A percentile compares a stretch with the other conserved stretches of the same genome.
These are phyloP conservation scores for Chlorops oryzae DNA, from an alignment of 1,140 invertebrate species.

Conservation along the genomic window DNA sequence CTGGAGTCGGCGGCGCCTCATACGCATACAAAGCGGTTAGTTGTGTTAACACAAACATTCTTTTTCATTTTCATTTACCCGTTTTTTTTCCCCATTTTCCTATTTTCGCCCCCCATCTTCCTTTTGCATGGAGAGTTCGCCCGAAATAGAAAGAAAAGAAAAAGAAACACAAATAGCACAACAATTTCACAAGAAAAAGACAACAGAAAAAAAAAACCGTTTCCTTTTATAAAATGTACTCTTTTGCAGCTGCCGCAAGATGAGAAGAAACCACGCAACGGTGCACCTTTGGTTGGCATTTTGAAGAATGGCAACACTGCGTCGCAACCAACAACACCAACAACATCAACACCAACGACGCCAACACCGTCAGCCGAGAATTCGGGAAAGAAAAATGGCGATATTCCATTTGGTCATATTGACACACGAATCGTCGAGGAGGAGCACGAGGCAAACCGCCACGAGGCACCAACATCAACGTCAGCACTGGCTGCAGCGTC, in stretches of 20 bases:
- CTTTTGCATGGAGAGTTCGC: neutral
- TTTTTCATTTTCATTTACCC: conserved; percentile 18
- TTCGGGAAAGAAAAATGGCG: conserved; percentile 31
- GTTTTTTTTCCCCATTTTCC: conserved; percentile 4
- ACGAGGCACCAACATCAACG: neutral
- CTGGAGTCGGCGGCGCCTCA: conserved; percentile 34
- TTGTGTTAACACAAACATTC: conserved; percentile 4
- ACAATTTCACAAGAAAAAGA: too few relatives aligned
- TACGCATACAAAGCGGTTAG: conserved; percentile 47
- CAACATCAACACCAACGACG: conserved; percentile 4
- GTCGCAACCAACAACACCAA: conserved; percentile 20
- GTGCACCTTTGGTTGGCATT: conserved; percentile 41
- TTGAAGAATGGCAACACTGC: conserved; percentile 41
- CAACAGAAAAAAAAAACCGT: too few relatives aligned
- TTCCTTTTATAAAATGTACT: too few relatives aligned
- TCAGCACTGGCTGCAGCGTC: conserved; percentile 7
- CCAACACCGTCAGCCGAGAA: conserved; percentile 1
- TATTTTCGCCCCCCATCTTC: neutral
- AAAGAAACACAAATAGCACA: too few relatives aligned
- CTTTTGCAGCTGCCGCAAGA: conserved; percentile 39
- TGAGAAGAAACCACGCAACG: conserved; percentile 41
- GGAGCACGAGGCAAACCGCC: conserved; percentile 20
- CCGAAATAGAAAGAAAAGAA: too few relatives aligned
- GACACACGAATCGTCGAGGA: conserved; percentile 33
- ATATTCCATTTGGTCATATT: conserved; percentile 22